These are phyloP conservation scores for Xiphophorus hellerii DNA, from an alignment of 2,113 vertebrate species.

Conservation along the genomic window DNA sequence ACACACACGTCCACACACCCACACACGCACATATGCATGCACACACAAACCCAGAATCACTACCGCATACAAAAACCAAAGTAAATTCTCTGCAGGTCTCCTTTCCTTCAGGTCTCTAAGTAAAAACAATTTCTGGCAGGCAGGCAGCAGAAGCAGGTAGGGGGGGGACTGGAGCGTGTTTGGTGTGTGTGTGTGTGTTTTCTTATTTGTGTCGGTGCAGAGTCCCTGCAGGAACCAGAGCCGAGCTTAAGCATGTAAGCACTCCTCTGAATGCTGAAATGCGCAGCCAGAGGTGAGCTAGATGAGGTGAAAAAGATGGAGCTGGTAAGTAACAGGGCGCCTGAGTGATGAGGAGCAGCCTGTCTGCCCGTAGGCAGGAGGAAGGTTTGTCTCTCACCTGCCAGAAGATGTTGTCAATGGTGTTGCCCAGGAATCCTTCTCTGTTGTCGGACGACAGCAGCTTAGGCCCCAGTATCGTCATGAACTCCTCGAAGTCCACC, in stretches of 20 bases:
- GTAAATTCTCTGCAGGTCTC: slow-evolving; percentile 64
- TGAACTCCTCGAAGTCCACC: slow-evolving; percentile 98
- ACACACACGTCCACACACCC: slow-evolving; percentile 71
- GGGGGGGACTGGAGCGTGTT: slow-evolving; percentile 28
- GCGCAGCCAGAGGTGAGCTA: slow-evolving; percentile 31
- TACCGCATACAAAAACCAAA: slow-evolving; percentile 84
- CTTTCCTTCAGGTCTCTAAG: slow-evolving; percentile 26
- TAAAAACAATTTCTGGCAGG: slow-evolving; percentile 18
- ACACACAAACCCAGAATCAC: slow-evolving; percentile 66
- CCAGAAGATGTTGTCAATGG: slow-evolving; percentile 99
- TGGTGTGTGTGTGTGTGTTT: slow-evolving; percentile 24
- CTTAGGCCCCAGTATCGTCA: slow-evolving; percentile 98
- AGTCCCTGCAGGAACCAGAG: slow-evolving; percentile 41
- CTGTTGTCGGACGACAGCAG: slow-evolving; percentile 94
- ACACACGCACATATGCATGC: too few species aligned
- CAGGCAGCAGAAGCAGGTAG: slow-evolving; percentile 24
- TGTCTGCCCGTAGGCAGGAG: slow-evolving; percentile 5
- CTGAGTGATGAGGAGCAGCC: slow-evolving; percentile 32
- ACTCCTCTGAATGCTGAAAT: slow-evolving; percentile 35
- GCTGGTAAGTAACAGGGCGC: slow-evolving; percentile 29
- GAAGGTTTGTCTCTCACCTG: slow-evolving; percentile 83
- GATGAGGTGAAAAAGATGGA: slow-evolving; percentile 26
- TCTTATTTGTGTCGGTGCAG: slow-evolving; percentile 28
- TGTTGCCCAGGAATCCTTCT: slow-evolving; percentile 95
- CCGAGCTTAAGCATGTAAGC: slow-evolving; percentile 42